phyloP scores from a whole-genome alignment of 1,140 invertebrate species.

The Drosophila tsacasi region DNA sequence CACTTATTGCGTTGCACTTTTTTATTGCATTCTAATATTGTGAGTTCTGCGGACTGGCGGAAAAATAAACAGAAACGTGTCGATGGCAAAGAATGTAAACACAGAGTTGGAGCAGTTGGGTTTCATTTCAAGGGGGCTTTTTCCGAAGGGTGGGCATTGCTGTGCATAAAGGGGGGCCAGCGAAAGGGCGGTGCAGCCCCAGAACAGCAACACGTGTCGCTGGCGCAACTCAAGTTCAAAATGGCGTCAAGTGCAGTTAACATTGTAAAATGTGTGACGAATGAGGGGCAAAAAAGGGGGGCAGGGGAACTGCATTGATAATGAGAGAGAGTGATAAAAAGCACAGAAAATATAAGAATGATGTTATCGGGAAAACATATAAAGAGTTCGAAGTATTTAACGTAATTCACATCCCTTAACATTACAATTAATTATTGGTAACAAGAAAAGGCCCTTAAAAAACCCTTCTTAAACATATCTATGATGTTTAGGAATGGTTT shows the following conservation, averaged over 20 bases:
- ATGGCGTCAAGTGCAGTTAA: conserved; percentile 44
- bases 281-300: conserved; percentile 19
- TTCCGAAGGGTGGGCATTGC: neutral
- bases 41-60: conserved; percentile 2
- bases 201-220: conserved; percentile 47
- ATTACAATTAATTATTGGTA: neutral
- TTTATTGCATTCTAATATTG: conserved; percentile 34
- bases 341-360: neutral
- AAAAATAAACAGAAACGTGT: conserved; percentile 43
- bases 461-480: no score
- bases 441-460: no score
- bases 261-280: conserved; percentile 43
- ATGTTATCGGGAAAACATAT: neutral
- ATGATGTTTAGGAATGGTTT: no score
- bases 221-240: conserved; percentile 53
- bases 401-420: neutral
- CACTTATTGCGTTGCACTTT: conserved; percentile 43
- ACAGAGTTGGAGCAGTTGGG: conserved; percentile 5
- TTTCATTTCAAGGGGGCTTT: neutral
- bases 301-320: conserved; percentile 23
- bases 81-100: conserved; percentile 42
- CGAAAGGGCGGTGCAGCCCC: neutral
- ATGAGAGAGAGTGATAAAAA: conserved; percentile 31
- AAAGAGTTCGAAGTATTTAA: neutral
- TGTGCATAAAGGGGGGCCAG: neutral